phyloP scores from a whole-genome alignment of 2,888 invertebrate genomes.

The Agriopis aurantiaria region DNA sequence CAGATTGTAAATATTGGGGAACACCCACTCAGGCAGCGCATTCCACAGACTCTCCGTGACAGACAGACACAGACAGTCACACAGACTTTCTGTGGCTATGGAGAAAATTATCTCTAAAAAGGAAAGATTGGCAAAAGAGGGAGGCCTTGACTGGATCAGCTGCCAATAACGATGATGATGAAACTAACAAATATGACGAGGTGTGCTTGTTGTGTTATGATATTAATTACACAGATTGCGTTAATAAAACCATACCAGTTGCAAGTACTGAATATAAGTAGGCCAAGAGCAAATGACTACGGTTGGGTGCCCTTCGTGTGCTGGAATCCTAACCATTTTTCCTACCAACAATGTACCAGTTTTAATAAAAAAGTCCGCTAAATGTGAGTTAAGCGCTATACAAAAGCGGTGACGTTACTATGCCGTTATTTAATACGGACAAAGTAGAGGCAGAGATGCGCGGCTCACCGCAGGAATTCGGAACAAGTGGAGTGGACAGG shows the following conservation, averaged over 20 bases:
- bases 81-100: too few relatives aligned
- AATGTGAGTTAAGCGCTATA: background rate
- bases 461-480: conserved; percentile 22
- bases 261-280: conserved; percentile 3
- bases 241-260: background rate
- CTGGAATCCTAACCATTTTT: conserved; percentile 13
- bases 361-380: background rate
- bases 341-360: background rate
- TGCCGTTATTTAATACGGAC: background rate
- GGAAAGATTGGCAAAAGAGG: too few relatives aligned
- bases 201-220: background rate
- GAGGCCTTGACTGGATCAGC: too few relatives aligned
- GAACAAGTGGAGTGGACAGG: conserved; percentile 9
- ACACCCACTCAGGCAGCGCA: too few relatives aligned
- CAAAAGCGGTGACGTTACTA: background rate
- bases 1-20: too few relatives aligned
- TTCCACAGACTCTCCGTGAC: too few relatives aligned
- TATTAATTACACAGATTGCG: background rate
- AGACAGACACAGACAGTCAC: too few relatives aligned
- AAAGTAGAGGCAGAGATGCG: background rate
- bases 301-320: conserved; percentile 17
- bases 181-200: background rate
- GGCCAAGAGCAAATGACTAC: conserved; percentile 9
- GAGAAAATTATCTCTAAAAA: too few relatives aligned
- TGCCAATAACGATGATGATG: too few relatives aligned